Conservation (phyloP, 2,797 vertebrate genomes). For the Crenichthys baileyi region DNA sequence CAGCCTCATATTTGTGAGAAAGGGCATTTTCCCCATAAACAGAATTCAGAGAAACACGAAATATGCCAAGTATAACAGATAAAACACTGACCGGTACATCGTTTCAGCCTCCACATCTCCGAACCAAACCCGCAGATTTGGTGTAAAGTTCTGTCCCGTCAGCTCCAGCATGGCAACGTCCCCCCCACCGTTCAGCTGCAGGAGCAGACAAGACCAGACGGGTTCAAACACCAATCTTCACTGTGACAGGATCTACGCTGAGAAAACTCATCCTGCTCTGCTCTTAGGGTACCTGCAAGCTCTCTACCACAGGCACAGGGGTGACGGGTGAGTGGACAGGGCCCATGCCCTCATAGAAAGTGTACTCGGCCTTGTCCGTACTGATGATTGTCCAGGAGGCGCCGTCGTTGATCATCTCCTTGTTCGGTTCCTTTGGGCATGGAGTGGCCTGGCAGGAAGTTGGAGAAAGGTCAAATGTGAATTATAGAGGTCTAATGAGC, state of each 20-base stretch:
- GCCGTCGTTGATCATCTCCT: conserved; percentile 99
- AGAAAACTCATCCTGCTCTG: background rate
- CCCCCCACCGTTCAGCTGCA: conserved; percentile 94
- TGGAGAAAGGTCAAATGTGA: background rate
- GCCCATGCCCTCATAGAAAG: conserved; percentile 99
- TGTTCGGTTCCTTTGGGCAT: conserved; percentile 99
- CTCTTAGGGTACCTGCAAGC: conserved; percentile 88
- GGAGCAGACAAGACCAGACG: background rate
- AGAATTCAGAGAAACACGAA: background rate
- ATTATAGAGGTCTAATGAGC: background rate
- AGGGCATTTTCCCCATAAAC: background rate
- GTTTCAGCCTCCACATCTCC: conserved; percentile 99
- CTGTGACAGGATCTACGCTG: background rate
- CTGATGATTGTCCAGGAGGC: conserved; percentile 99
- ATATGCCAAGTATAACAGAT: too few species aligned
- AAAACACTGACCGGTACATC: conserved; percentile 91
- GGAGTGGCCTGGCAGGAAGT: conserved; percentile 90
- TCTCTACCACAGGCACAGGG: conserved; percentile 98
- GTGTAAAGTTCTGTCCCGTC: conserved; percentile 99
- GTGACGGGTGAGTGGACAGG: conserved; percentile 96
- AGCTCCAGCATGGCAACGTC: conserved; percentile 99
- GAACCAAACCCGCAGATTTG: conserved; percentile 98
- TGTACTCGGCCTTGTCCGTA: conserved; percentile 99
- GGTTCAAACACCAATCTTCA: background rate
- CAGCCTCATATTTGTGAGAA: background rate